Evolutionary conservation across 2,113 vertebrate species (phyloP).

Genomic region (Tragelaphus imberbis): DNA sequence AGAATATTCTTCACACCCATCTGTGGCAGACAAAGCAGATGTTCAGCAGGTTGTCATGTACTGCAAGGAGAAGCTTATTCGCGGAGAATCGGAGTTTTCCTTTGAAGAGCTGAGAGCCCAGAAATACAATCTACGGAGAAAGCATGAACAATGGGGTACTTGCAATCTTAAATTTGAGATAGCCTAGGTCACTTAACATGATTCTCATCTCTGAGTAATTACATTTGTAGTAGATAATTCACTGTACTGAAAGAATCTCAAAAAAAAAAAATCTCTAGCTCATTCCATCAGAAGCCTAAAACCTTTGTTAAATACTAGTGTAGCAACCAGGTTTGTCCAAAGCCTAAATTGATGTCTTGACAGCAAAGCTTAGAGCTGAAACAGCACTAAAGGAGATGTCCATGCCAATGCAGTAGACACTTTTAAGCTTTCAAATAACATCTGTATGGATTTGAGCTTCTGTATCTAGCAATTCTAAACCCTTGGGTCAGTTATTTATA

Average conservation of each 20-base stretch:
- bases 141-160: conserved; percentile 77
- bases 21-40: conserved; percentile 1
- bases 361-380: not conserved
- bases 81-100: conserved; percentile 82
- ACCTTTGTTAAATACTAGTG: not conserved
- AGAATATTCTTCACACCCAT: conserved; percentile 43
- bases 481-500: not conserved
- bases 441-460: not conserved
- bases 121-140: conserved; percentile 71
- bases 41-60: conserved; percentile 80
- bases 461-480: not conserved
- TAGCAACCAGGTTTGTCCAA: not conserved
- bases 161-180: not conserved
- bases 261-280: not conserved
- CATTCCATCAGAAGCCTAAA: not conserved
- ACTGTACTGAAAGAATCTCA: not conserved
- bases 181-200: not conserved
- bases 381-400: not conserved
- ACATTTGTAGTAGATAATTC: not conserved
- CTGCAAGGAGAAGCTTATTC: conserved; percentile 77
- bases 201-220: not conserved
- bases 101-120: conserved; percentile 89
- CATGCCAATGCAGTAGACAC: not conserved
- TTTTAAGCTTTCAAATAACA: not conserved
- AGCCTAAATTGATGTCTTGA: not conserved